These are phyloP conservation scores for Ranitomeya imitator DNA, from an alignment of 2,113 vertebrate species.

Conservation along the genomic window DNA sequence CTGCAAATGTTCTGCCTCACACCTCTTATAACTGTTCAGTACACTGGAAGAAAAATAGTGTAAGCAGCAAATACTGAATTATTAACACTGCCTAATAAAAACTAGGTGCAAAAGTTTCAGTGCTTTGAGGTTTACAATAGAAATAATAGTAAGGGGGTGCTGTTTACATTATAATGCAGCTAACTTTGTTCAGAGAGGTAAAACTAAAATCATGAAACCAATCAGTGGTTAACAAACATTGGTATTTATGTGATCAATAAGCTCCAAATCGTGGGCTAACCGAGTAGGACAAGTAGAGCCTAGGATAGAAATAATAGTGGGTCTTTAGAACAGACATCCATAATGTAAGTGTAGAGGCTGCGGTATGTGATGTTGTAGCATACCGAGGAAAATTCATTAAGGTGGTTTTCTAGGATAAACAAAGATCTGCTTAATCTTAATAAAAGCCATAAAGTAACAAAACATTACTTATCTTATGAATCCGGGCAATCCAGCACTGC, in stretches of 20 bases:
- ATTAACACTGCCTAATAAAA: not conserved
- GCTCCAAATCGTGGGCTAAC: not conserved
- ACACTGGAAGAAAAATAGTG: not conserved
- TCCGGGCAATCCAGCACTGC: too few species aligned
- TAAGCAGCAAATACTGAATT: not conserved
- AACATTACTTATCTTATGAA: too few species aligned
- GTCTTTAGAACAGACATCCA: too few species aligned
- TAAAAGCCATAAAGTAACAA: too few species aligned
- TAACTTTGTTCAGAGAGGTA: not conserved
- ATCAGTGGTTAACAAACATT: not conserved
- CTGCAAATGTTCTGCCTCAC: not conserved
- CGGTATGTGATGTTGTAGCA: too few species aligned
- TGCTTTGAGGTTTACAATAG: not conserved
- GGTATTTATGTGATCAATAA: not conserved
- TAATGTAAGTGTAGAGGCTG: too few species aligned
- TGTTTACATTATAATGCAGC: not conserved
- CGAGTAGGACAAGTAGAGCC: not conserved
- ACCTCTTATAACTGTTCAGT: not conserved
- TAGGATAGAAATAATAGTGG: not conserved
- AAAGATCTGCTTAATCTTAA: too few species aligned
- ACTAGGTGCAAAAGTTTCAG: not conserved
- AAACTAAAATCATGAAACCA: not conserved
- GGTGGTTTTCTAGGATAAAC: too few species aligned
- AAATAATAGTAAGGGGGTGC: not conserved
- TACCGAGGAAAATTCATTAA: too few species aligned